Percentiles rank a stretch among this genome's conserved stretches.
Conservation (phyloP, 2,888 invertebrate species). For the Congeria kusceri region DNA sequence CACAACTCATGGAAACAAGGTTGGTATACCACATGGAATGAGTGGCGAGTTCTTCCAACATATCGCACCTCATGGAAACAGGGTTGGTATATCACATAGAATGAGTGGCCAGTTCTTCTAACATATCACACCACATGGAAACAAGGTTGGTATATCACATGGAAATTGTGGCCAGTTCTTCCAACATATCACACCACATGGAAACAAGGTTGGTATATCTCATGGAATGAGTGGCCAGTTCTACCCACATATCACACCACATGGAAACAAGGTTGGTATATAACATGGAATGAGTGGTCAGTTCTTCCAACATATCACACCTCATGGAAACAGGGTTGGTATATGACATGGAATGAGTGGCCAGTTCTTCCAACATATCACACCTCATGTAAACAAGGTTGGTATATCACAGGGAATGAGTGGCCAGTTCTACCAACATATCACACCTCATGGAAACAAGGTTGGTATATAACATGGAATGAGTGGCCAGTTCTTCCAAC, state of each 20-base stretch:
- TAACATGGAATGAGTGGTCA: conserved; percentile 79
- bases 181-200: too few relatives aligned
- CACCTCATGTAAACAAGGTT: conserved; percentile 72
- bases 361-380: conserved; percentile 80
- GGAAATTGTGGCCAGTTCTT: too few relatives aligned
- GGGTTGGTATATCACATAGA: too few relatives aligned
- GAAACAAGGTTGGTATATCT: too few relatives aligned
- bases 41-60: conserved; percentile 81
- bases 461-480: conserved; percentile 77
- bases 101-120: too few relatives aligned
- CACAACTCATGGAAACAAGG: conserved; percentile 71
- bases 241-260: too few relatives aligned
- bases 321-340: conserved; percentile 70
- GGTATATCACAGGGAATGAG: conserved; percentile 39
- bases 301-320: conserved; percentile 80
- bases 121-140: too few relatives aligned
- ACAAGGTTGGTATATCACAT: too few relatives aligned
- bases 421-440: conserved; percentile 81
- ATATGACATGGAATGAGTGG: conserved; percentile 78
- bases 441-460: conserved; percentile 70
- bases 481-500: conserved; percentile 80
- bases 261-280: too few relatives aligned
- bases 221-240: too few relatives aligned
- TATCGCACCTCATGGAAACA: conserved; percentile 67
- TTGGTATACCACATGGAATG: conserved; percentile 76